Conservation (phyloP, 1,140 invertebrate genomes). For the Eueides isabella region DNA sequence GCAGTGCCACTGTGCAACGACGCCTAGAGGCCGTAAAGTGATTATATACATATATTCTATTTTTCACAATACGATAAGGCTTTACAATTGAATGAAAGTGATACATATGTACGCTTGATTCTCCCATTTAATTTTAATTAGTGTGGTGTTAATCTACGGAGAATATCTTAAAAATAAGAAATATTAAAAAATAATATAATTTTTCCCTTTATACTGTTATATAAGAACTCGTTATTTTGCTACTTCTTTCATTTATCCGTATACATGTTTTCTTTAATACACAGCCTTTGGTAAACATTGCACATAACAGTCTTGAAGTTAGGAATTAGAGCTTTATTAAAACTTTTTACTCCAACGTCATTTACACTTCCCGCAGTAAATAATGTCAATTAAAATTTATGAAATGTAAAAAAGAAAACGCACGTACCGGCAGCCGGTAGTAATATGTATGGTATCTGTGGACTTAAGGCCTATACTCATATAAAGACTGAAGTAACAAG, state of each 20-base stretch:
- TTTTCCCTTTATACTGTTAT: too few relatives aligned
- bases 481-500: too few relatives aligned
- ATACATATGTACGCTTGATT: too few relatives aligned
- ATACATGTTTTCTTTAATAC: neutral
- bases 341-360: slow-evolving; percentile 21
- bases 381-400: slow-evolving; percentile 44
- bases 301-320: slow-evolving; percentile 19
- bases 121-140: too few relatives aligned
- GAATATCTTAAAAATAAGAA: too few relatives aligned
- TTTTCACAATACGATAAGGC: too few relatives aligned
- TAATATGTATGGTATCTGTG: slow-evolving; percentile 28
- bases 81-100: too few relatives aligned
- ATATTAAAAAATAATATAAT: too few relatives aligned
- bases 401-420: slow-evolving; percentile 37
- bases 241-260: neutral
- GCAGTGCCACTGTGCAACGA: too few relatives aligned
- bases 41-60: too few relatives aligned
- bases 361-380: slow-evolving; percentile 39
- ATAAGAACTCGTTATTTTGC: neutral
- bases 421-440: slow-evolving; percentile 27
- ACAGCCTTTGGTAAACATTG: neutral
- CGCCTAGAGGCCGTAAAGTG: too few relatives aligned
- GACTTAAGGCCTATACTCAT: slow-evolving; percentile 22
- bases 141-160: too few relatives aligned
- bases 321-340: slow-evolving; percentile 23